Percentiles rank a stretch among this genome's conserved stretches.
phyloP scores from a whole-genome alignment of 2,113 vertebrate genomes.

The Burhinus bistriatus region DNA sequence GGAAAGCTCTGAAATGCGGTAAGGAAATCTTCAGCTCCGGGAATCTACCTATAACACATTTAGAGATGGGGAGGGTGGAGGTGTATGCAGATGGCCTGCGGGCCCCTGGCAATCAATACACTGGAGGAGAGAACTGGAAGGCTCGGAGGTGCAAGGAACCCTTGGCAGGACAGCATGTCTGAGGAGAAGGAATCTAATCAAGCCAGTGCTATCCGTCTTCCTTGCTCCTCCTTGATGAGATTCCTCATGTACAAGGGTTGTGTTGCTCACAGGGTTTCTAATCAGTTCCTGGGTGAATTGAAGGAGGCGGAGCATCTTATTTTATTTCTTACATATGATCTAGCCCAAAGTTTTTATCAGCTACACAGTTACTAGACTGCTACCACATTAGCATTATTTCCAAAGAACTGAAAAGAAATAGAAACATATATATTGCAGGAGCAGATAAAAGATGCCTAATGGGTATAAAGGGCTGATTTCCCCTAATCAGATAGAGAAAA shows the following conservation, averaged over 20 bases:
- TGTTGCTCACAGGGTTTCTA: background rate
- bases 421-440: background rate
- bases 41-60: background rate
- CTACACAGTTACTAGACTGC: background rate
- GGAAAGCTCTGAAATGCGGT: background rate
- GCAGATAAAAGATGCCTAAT: background rate
- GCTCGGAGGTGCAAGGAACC: background rate
- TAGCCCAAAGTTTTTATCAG: background rate
- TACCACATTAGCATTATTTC: background rate
- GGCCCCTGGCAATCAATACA: background rate
- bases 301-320: background rate
- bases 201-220: background rate
- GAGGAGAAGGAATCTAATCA: background rate
- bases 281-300: background rate
- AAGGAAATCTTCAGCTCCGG: background rate
- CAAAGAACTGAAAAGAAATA: background rate
- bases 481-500: background rate
- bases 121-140: background rate
- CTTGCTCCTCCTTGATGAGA: background rate
- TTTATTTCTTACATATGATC: background rate
- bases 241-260: background rate
- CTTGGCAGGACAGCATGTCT: accelerated
- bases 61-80: too few relatives aligned
- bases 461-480: background rate
- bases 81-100: background rate